phyloP scores from a whole-genome alignment of 2,888 invertebrate species.

The Leucania comma region DNA sequence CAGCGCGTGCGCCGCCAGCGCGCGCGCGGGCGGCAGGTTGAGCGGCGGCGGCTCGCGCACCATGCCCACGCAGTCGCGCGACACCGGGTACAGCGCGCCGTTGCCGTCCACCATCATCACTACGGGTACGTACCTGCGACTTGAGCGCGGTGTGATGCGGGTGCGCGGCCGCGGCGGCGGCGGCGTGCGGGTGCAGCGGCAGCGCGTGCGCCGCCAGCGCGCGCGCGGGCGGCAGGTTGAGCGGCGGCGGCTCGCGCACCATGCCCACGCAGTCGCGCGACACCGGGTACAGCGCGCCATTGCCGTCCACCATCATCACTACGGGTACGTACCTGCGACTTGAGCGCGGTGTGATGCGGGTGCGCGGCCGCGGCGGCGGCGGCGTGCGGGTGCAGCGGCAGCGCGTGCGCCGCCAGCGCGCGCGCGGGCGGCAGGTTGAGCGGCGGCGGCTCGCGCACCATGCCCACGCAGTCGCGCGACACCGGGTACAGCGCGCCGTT shows the following conservation, averaged over 20 bases:
- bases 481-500: slow-evolving; percentile 98
- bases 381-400: slow-evolving; percentile 92
- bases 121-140: slow-evolving; percentile 93
- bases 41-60: slow-evolving; percentile 98
- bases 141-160: slow-evolving; percentile 86
- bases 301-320: slow-evolving; percentile 97
- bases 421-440: slow-evolving; percentile 97
- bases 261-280: slow-evolving; percentile 98
- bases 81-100: slow-evolving; percentile 97
- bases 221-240: slow-evolving; percentile 97
- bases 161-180: slow-evolving; percentile 75
- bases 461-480: slow-evolving; percentile 98
- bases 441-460: slow-evolving; percentile 98
- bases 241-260: slow-evolving; percentile 97
- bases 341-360: slow-evolving; percentile 84
- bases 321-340: slow-evolving; percentile 94
- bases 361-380: slow-evolving; percentile 77
- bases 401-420: slow-evolving; percentile 95
- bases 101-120: slow-evolving; percentile 98
- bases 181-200: slow-evolving; percentile 91
- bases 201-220: slow-evolving; percentile 95
- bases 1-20: slow-evolving; percentile 95
- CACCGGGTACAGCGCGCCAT: slow-evolving; percentile 98
- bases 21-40: slow-evolving; percentile 96
- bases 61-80: slow-evolving; percentile 98